Base-by-base conservation (phyloP, 2,113 vertebrate species). In the Dicaeum eximium region DNA sequence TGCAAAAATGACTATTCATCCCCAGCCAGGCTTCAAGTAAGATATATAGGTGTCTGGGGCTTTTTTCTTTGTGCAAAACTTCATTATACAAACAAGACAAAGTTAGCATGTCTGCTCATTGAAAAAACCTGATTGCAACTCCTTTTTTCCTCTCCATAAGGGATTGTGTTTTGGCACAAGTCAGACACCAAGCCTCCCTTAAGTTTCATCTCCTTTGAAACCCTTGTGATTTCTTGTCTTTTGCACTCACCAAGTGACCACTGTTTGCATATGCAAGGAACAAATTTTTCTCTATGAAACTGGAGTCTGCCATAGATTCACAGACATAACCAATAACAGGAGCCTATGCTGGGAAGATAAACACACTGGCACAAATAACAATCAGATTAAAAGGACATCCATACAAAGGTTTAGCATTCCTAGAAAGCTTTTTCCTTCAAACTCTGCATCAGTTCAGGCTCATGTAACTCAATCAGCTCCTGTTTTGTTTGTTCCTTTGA, bases 1-100 rank as follows among this genome's bases (percentile, higher is more conserved):
- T 5, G 31, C 79, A 96, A 93, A 92, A 96, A 94, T 31, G 38
- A 66, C 86, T 80, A 96, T 92, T 93, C 47, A 83, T 73, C 72
- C 92, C 64, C 47, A 90, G 87, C 21, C 74, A 92, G 66, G 33
- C 47, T 90, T 92, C 74, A 57, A 87, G 33, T 33, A 96, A 95
- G 82, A 95, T 82, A 86, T 58, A 93, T n/a, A 78, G 48, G 60
- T 44, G 47, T 88, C 92, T 90, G 67, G 60, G 38, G 58, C 33
- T 62, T 83, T 82, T 37, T 62, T 23, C 60, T 83, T 91, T 67
- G 74, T 82, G 72, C 72, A 93, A 93, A 92, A 51, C 58, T 83
- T 70, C 42, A 88, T 71, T 91, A 86, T 37, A 70, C 80, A 90
- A 90, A 92, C 75, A 83, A 73, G 73, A 85, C 33, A 87, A 94